These are phyloP conservation scores for Turnix velox DNA, from an alignment of 2,113 vertebrate genomes.

Conservation along the genomic window DNA sequence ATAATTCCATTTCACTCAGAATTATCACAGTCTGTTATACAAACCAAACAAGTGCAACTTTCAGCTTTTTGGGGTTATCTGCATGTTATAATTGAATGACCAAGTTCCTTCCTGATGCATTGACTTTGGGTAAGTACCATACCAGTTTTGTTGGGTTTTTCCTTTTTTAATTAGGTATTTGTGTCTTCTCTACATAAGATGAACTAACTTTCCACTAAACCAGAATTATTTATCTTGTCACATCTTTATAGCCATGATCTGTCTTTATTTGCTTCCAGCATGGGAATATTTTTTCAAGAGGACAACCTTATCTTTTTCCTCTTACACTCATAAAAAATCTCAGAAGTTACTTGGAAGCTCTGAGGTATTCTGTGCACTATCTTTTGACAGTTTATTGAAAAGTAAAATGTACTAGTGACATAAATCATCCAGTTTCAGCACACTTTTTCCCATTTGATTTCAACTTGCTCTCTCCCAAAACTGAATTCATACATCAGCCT, in stretches of 20 bases:
- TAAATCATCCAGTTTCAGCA: not conserved
- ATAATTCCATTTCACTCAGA: not conserved
- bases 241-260: not conserved
- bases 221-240: not conserved
- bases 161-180: not conserved
- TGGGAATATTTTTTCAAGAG: not conserved
- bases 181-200: not conserved
- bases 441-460: not conserved
- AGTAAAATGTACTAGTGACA: not conserved
- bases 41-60: not conserved
- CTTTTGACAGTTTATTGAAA: not conserved
- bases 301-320: not conserved
- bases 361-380: not conserved
- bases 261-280: not conserved
- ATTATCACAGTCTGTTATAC: not conserved
- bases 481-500: not conserved
- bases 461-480: not conserved
- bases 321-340: not conserved
- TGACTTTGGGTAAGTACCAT: not conserved
- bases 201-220: not conserved
- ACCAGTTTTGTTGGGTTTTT: not conserved
- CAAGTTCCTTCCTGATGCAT: not conserved
- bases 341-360: not conserved
- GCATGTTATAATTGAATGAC: not conserved
- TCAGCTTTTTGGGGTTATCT: not conserved